Evolutionary conservation across 2,888 invertebrate species (phyloP), one percentile per base, ranked within the genome.

Genomic region (Drosophila basisetae): DNA sequence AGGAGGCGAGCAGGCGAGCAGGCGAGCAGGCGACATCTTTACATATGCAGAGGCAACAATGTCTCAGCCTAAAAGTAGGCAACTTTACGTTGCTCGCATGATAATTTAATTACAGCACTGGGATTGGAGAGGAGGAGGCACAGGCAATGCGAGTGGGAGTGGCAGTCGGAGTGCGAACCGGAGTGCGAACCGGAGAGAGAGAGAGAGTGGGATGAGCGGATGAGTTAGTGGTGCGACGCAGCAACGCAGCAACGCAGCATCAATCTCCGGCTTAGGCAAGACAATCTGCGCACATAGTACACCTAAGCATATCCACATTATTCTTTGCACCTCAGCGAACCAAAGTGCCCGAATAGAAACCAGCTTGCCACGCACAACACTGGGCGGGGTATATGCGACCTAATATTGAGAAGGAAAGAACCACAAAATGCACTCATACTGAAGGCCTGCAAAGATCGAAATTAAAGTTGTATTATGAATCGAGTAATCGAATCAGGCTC

Each of bases 21-120:
- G 22, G 22, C 22, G 22, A 22, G n/a, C n/a, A n/a, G 22, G 63
- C 65, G 53, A 41, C 77, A 74, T 77, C 77, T 74, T 78, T 67
- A 68, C 75, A 68, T 55, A 72, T 77, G 75, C 75, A 63, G 72
- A 25, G 47, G 62, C 60, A 65, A 65, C 69, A 76, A 69, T 73
- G 79, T 76, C 79, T 79, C 69, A 79, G 80, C 77, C 80, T 68
- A 80, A 77, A 80, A 80, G 80, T 80, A 74, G 80, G 80, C 74
- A 74, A 77, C 75, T 68, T 81, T 68, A 80, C 74, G 87, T 80
- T 64, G 73, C 76, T 83, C 68, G 84, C 84, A 84, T 85, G 84
- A 84, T 87, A 87, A 85, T 85, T 85, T 84, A 85, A 86, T 87
- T 85, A 85, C 87, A 76, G 68, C 82, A 58, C 70, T 71, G 79